Evolutionary conservation across 2,797 vertebrate species (phyloP), one percentile per base, ranked within the genome.

Genomic region (Fringilla coelebs): DNA sequence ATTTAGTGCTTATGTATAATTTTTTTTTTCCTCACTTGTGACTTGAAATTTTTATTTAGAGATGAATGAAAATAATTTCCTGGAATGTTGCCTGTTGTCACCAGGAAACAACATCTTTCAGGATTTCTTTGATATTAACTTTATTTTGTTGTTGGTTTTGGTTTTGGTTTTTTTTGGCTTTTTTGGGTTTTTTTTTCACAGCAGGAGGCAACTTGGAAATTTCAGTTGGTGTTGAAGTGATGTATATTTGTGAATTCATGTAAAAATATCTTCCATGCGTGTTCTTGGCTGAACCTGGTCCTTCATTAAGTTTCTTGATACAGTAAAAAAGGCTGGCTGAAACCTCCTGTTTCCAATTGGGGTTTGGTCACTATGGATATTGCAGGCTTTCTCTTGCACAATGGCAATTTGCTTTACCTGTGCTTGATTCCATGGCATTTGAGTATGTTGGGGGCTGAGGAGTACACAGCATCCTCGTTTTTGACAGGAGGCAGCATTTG

Each of bases 361-460:
- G 55, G 28, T 57, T 81, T 70, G 60, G 24, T 51, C 72, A 28
- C 49, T 34, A 0, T 46, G 63, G 54, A 60, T 57, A n/a, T 17
- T 62, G 28, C 49, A 54, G 49, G 22, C 62, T 74, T 66, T 65
- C 68, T 51, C 22, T 55, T 57, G 36, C 28, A 26, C 36, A 5
- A 0, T 17, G 22, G 9, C 34, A 19, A 25, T 58, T 73, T 1
- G 3, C 55, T 66, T 48, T 80, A 55, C 3, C 26, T 49, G 24
- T 70, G 20, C 29, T 85, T 29, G 48, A 17, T 60, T 86, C 14
- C 18, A 7, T 40, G 29, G 43, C 0, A 0, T 45, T 38, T 40
- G 21, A 29, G 16, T 65, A 34, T 78, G 25, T 13, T 0, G 0
- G 6, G 38, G 14, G 6, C 2, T 32, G 26, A 84, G 41, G 34